These are phyloP conservation scores for Apodemus sylvaticus DNA, from an alignment of 2,113 vertebrate genomes.

Conservation along the genomic window DNA sequence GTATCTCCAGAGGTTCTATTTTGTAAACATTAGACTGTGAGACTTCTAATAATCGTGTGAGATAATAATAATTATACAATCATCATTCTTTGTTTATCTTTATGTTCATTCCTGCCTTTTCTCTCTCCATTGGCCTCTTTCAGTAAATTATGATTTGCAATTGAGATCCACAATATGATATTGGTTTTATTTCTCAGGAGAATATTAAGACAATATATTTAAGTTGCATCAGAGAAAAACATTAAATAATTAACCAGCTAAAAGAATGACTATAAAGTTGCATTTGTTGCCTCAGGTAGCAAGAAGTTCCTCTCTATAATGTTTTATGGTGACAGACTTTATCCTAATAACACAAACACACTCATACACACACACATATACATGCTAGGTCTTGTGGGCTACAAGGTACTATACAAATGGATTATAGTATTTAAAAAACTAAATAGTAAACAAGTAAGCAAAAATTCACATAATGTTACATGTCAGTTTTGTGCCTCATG, in stretches of 20 bases:
- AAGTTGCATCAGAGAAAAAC: conserved; percentile 25
- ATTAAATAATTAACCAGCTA: conserved; percentile 18
- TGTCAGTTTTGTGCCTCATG: conserved; percentile 50
- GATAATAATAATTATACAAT: background rate
- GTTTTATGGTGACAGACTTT: conserved; percentile 50
- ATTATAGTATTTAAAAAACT: conserved; percentile 51
- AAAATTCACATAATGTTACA: background rate
- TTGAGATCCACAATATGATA: background rate
- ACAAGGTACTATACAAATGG: conserved; percentile 73
- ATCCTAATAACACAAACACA: conserved; percentile 1
- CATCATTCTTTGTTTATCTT: background rate
- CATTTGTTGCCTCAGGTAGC: conserved; percentile 68
- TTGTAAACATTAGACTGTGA: background rate
- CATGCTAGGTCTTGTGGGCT: conserved; percentile 40
- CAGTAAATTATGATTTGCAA: background rate
- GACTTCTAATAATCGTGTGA: background rate
- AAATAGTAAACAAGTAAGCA: conserved; percentile 5
- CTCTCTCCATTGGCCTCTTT: background rate
- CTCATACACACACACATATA: conserved; percentile 60
- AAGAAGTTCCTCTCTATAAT: conserved; percentile 50
- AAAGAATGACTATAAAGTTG: conserved; percentile 8
- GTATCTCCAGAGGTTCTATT: background rate
- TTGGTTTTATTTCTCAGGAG: background rate
- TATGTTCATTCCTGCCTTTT: background rate
- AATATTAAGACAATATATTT: background rate